Evolutionary conservation across 2,888 invertebrate genomes (phyloP), one percentile per base, ranked within the genome.

Genomic region (Choreutis nemorana): DNA sequence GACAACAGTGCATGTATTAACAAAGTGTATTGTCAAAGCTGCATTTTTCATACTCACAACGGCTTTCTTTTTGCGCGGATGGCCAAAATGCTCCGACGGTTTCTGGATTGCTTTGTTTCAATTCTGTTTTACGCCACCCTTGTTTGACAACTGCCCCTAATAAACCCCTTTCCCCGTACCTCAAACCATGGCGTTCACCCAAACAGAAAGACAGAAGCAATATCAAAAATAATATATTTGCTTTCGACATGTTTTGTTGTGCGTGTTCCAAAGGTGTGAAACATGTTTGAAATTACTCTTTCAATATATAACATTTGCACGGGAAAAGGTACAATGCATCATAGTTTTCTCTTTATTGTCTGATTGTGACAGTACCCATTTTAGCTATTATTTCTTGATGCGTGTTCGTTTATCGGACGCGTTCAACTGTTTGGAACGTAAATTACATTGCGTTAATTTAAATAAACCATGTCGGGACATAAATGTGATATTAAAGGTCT

Each of bases 71-170:
- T 18, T 61, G 59, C n/a, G 39, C 37, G 3, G 59, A 52, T 0
- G 62, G 60, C 75, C 77, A 71, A 43, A 75, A 67, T 7, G 50
- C n/a, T n/a, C n/a, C n/a, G n/a, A n/a, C n/a, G 0, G 47, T 34
- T 20, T 59, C 56, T 2, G 35, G 26, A 33, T 48, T 39, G 31
- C 41, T 34, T 42, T 34, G 25, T 44, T 46, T 45, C 48, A 46
- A 27, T 45, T 53, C 0, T 48, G 42, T 9, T n/a, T n/a, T 49
- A 40, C 1, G 45, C 35, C 3, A 45, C 22, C n/a, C 45, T 42
- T n/a, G n/a, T n/a, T 4, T 47, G 31, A 6, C 42, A 13, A 1
- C 42, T 42, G 26, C 48, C 47, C 2, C 44, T 40, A n/a, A n/a
- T n/a, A n/a, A 39, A 21, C 1, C 27, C 20, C n/a, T 40, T 39